phyloP scores from a whole-genome alignment of 2,113 vertebrate genomes.

The Thermophis baileyi region DNA sequence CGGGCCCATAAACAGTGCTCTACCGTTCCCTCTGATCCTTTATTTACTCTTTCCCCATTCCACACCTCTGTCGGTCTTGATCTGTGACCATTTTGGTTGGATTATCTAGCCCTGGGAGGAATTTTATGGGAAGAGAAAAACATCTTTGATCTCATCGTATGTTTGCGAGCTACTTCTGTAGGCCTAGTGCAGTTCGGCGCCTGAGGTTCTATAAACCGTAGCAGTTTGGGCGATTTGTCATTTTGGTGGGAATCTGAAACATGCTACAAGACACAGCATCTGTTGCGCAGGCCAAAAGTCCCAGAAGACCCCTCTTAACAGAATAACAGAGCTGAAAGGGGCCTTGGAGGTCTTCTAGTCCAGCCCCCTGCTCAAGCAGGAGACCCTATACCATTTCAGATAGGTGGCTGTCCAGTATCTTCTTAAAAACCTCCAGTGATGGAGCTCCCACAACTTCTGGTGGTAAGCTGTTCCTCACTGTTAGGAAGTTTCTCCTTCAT shows the following conservation, averaged over 20 bases:
- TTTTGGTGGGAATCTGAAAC: neutral
- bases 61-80: neutral
- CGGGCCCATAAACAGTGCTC: slow-evolving; percentile 53
- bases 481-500: neutral
- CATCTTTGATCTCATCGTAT: neutral
- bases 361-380: too few relatives aligned
- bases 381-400: neutral
- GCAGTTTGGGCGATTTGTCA: neutral
- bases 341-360: too few relatives aligned
- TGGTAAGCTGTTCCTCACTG: neutral
- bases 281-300: neutral
- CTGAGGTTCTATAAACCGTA: neutral
- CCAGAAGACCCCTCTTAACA: neutral
- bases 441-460: neutral
- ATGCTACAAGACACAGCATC: neutral
- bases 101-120: slow-evolving; percentile 20
- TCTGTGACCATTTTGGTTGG: slow-evolving; percentile 1
- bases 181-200: neutral
- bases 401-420: neutral
- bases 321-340: neutral
- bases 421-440: neutral
- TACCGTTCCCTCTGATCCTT: neutral
- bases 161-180: neutral
- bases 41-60: slow-evolving; percentile 41
- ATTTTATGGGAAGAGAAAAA: neutral